A percentile compares a stretch with the other conserved stretches of the same genome.
Evolutionary conservation across 2,888 invertebrate species (phyloP).

Genomic region (Maniola hyperantus): DNA sequence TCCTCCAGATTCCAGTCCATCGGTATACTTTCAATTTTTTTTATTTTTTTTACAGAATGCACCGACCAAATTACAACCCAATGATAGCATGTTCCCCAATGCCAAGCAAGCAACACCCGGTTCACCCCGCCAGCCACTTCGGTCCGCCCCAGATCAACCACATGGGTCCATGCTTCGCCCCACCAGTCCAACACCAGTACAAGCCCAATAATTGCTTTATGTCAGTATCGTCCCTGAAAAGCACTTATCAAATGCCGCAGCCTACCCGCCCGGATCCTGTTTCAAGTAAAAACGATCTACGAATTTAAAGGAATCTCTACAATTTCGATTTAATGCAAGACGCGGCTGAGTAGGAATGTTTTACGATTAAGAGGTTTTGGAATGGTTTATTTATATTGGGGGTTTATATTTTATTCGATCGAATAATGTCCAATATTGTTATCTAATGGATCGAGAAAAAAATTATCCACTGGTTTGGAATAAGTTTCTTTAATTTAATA

Average conservation of each 20-base stretch:
- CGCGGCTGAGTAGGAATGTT: not conserved
- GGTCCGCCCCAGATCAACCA: constrained; percentile 22
- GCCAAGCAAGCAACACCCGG: constrained; percentile 23
- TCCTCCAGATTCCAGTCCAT: too few species aligned
- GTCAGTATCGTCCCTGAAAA: constrained; percentile 53
- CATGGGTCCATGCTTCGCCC: constrained; percentile 43
- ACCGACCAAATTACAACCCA: constrained; percentile 55
- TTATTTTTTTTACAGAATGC: constrained; percentile 55
- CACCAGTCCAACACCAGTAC: constrained; percentile 40
- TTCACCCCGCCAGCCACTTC: constrained; percentile 18
- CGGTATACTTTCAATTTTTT: too few species aligned
- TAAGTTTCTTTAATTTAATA: too few species aligned
- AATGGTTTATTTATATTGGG: not conserved
- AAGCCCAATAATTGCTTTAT: constrained; percentile 59
- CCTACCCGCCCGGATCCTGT: constrained; percentile 44
- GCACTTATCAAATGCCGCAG: constrained; percentile 40
- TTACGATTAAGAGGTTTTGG: not conserved
- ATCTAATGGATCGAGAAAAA: too few species aligned
- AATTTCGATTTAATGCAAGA: not conserved
- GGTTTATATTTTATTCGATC: not conserved
- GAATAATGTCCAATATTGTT: too few species aligned
- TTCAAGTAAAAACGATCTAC: constrained; percentile 35
- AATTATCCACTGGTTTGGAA: too few species aligned
- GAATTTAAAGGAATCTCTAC: constrained; percentile 36
- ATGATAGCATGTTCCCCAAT: constrained; percentile 38